phyloP scores from a whole-genome alignment of 1,140 invertebrate genomes.

The Penaeus vannamei region DNA sequence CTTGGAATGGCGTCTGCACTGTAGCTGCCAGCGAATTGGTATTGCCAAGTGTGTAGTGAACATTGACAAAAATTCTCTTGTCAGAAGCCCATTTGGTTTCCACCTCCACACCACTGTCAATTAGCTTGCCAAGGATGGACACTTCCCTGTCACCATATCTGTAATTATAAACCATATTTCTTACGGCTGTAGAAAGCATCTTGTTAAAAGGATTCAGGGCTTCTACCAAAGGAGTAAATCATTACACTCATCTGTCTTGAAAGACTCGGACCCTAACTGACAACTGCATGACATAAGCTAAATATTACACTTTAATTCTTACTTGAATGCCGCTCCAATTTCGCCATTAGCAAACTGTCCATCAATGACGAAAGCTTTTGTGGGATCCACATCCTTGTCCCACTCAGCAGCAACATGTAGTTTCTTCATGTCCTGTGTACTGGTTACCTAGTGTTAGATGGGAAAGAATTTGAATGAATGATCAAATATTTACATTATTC shows the following conservation, averaged over 20 bases:
- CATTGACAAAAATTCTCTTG: constrained; percentile 13
- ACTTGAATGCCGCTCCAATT: constrained; percentile 35
- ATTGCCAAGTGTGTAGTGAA: constrained; percentile 44
- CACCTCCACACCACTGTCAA: constrained; percentile 30
- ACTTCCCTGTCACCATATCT: constrained; percentile 31
- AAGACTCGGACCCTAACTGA: too few species aligned
- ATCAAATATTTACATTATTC: background rate
- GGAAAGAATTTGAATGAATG: too few species aligned
- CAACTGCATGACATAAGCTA: too few species aligned
- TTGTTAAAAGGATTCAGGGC: too few species aligned
- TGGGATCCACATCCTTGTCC: constrained; percentile 46
- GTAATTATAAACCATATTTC: background rate
- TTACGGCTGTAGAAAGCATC: too few species aligned
- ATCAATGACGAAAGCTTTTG: constrained; percentile 39
- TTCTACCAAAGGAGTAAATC: too few species aligned
- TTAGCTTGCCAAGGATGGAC: background rate
- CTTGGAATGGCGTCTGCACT: constrained; percentile 52
- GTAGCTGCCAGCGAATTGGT: constrained; percentile 30
- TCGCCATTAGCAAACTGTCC: constrained; percentile 13
- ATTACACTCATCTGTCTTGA: too few species aligned
- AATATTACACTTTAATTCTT: background rate
- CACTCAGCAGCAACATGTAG: constrained; percentile 42
- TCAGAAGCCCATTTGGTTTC: constrained; percentile 42
- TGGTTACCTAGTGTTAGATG: background rate
- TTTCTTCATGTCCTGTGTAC: background rate